These are phyloP conservation scores for Drosophila rhopaloa DNA, from an alignment of 1,140 invertebrate species.

Conservation along the genomic window DNA sequence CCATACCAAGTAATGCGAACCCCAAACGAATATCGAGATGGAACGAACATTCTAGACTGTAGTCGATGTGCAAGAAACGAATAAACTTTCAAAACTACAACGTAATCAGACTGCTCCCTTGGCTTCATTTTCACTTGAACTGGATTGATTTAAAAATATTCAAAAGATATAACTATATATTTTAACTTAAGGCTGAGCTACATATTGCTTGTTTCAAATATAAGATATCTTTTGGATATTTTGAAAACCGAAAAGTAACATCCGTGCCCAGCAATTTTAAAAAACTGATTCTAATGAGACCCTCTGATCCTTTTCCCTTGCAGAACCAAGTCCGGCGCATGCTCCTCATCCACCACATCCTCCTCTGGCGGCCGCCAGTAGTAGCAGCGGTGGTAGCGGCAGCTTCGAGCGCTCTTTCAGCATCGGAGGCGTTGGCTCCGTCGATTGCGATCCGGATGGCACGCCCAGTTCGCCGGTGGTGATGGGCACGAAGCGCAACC, in stretches of 20 bases:
- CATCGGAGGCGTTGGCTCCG: conserved; percentile 26
- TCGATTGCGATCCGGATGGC: conserved; percentile 45
- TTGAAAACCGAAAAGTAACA: too few relatives aligned
- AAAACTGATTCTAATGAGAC: too few relatives aligned
- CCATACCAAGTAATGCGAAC: conserved; percentile 62
- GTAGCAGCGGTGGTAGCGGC: conserved; percentile 56
- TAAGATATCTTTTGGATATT: neutral
- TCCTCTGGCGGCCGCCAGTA: conserved; percentile 50
- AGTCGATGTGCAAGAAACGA: conserved; percentile 81
- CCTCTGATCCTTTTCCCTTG: conserved; percentile 16
- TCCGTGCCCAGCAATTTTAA: too few relatives aligned
- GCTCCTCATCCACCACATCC: conserved; percentile 55
- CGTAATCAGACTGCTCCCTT: conserved; percentile 13
- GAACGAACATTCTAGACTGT: conserved; percentile 77
- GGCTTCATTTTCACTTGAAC: conserved; percentile 1
- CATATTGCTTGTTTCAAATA: neutral
- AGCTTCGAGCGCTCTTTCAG: conserved; percentile 70
- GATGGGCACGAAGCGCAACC: conserved; percentile 87
- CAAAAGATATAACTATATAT: neutral
- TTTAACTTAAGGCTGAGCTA: neutral
- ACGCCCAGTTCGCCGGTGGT: conserved; percentile 47
- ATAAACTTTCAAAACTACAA: conserved; percentile 74
- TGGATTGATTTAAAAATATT: neutral
- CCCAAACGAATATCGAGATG: conserved; percentile 49
- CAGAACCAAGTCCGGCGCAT: conserved; percentile 72